Evolutionary conservation across 2,113 vertebrate genomes (phyloP).

Genomic region (Etia nguti): DNA sequence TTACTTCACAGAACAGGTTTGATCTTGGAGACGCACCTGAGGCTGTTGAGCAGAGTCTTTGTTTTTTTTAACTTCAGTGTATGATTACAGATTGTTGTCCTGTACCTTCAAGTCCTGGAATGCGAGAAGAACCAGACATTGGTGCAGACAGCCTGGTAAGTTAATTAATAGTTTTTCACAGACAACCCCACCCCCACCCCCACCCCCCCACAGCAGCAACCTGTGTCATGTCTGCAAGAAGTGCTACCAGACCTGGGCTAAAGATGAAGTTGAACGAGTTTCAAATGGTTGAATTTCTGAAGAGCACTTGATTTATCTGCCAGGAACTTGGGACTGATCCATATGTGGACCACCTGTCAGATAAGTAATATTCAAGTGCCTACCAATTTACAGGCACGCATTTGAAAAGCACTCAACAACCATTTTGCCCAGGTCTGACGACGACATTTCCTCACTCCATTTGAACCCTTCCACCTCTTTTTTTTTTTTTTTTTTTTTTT

Average conservation of each 20-base stretch:
- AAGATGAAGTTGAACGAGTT: conserved; percentile 45
- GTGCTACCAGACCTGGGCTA: conserved; percentile 60
- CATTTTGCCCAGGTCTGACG: conserved; percentile 58
- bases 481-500: neutral
- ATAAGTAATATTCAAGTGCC: conserved; percentile 16
- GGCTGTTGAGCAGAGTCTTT: neutral
- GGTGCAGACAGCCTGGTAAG: conserved; percentile 99
- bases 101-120: conserved; percentile 98
- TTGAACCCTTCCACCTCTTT: conserved; percentile 19
- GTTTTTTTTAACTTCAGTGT: conserved; percentile 4
- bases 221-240: conserved; percentile 54
- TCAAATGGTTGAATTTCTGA: conserved; percentile 28
- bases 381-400: neutral
- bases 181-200: conserved; percentile 12
- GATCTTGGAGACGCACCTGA: neutral
- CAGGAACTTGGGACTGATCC: neutral
- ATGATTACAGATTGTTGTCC: conserved; percentile 88
- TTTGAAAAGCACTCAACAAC: conserved; percentile 37
- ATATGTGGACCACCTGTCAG: conserved; percentile 6
- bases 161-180: conserved; percentile 54
- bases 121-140: conserved; percentile 98
- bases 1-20: neutral
- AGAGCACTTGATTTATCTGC: conserved; percentile 23
- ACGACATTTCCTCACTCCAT: conserved; percentile 41
- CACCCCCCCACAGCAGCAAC: conserved; percentile 49